Evolutionary conservation across 2,797 vertebrate species (phyloP), one percentile per base, ranked within the genome.

Genomic region (Gymnothorax javanicus): DNA sequence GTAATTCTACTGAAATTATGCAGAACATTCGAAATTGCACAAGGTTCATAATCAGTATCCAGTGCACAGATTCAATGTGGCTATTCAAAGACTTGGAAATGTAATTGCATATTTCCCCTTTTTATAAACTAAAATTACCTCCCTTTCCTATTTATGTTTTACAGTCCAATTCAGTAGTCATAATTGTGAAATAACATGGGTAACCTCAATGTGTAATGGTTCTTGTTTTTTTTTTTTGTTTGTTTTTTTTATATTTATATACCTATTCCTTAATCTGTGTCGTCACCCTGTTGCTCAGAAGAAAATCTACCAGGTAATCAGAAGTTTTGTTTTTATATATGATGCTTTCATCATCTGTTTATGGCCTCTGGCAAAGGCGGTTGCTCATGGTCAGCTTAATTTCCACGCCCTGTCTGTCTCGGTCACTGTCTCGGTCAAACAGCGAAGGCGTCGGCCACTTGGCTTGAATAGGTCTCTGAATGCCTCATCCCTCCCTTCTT

Each of bases 201-300:
- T 82, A 77, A 71, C 15, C 67, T 50, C 57, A 7, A 64, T 84
- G 23, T 87, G 86, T 81, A 88, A 92, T 90, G 33, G 33, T 43
- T 43, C 33, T 43, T 43, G 33, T 43, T 43, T 43, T 43, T 43
- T 43, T 43, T 43, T 43, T 43, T 43, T n/a, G n/a, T 43, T 43
- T 62, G 87, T 60, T 50, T 27, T 59, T 50, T 85, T 82, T 89
- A 85, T 85, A 82, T 43, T 88, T 71, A 0, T 73, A 75, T 27
- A 67, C 43, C 43, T 20, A 17, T 33, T 13, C 75, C 81, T 84
- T 67, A n/a, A 67, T 67, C 52, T 75, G 59, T 62, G 27, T 73
- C 52, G 43, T 77, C 52, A 77, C 73, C 75, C 75, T 15, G 2
- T 23, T 79, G 17, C 52, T 79, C 50, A 54, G 43, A 20, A 54